Evolutionary conservation across 2,888 invertebrate species (phyloP).

Genomic region (Ptychoptera albimana): DNA sequence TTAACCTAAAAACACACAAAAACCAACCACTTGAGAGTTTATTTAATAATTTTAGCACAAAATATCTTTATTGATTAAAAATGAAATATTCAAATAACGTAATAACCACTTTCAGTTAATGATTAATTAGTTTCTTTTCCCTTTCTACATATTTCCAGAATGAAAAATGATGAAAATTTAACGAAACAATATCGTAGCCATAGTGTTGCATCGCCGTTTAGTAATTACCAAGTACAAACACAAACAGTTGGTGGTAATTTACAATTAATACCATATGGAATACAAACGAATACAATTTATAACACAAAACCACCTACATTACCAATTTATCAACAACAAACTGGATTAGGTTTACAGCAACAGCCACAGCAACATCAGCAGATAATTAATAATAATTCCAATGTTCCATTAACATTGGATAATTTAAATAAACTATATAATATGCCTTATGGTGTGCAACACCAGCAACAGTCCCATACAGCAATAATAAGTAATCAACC

Average conservation of each 20-base stretch:
- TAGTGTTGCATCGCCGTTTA: too few relatives aligned
- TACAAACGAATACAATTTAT: slow-evolving; percentile 2
- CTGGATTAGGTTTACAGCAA: slow-evolving; percentile 12
- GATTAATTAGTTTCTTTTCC: too few relatives aligned
- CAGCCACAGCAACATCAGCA: slow-evolving; percentile 16
- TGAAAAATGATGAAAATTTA: too few relatives aligned
- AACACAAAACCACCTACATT: slow-evolving; percentile 6
- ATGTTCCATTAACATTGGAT: slow-evolving; percentile 22
- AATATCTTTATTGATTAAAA: not conserved
- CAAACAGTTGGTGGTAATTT: slow-evolving; percentile 11
- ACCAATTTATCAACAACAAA: not conserved
- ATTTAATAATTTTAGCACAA: not conserved
- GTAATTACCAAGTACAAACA: too few relatives aligned
- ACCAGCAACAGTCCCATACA: slow-evolving; percentile 4
- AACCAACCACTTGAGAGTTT: too few relatives aligned
- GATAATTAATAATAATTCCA: slow-evolving; percentile 4
- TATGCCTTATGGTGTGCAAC: slow-evolving; percentile 21
- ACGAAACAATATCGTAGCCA: too few relatives aligned
- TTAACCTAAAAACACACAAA: too few relatives aligned
- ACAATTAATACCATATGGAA: slow-evolving; percentile 15
- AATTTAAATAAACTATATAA: slow-evolving; percentile 26
- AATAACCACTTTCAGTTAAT: not conserved
- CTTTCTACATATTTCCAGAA: too few relatives aligned
- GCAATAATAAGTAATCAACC: not conserved
- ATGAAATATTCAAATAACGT: not conserved